Base-by-base conservation (phyloP, 2,113 vertebrate species). In the Xiphophorus maculatus region DNA sequence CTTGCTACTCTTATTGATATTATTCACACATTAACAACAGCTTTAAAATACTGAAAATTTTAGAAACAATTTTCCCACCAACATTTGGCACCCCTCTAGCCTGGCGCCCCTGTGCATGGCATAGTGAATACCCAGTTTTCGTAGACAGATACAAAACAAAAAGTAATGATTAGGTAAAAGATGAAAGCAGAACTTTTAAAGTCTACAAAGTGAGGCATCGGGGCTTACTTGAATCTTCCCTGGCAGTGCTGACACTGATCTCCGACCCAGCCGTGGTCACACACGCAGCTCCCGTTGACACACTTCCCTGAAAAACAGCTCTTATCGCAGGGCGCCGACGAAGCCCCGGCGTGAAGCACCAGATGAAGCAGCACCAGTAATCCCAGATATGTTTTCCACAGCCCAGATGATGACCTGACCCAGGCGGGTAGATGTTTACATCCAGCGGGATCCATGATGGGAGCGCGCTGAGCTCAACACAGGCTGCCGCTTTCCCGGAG, bases 241-340 rank as follows among this genome's bases (percentile, higher is more conserved):
- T 98, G 97, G 90, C 97, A 99, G 84, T 98, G 97, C 81, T 97
- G 97, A 90, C 97, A 99, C 89, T 95, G 96, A 75, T 98, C 97
- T 54, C 97, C 97, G 35, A 97, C 96, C 97, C 97, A 99, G 54
- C 97, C 97, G 77, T 96, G 96, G 85, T 98, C 97, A 66, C 97
- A 99, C 83, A 95, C 92, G 80, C 97, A 99, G 69, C 93, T 96
- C 74, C 96, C 95, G 91, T 98, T 98, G 82, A 97, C 85, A 92
- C 97, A 99, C 78, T 93, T 96, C 74, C 97, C 97, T 0, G 90
- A 90, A 14, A 81, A 86, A 14, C 90, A 91, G 83, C 8, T 79
- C 9, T 77, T 80, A 2, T 87, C 80, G 54, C 90, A 92, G 64
- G 84, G 68, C 48, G 2, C 67, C 0, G 76, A 51, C 5, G 89